These are phyloP conservation scores for Himantopus leucocephalus DNA, from an alignment of 2,113 vertebrate genomes.

Conservation along the genomic window DNA sequence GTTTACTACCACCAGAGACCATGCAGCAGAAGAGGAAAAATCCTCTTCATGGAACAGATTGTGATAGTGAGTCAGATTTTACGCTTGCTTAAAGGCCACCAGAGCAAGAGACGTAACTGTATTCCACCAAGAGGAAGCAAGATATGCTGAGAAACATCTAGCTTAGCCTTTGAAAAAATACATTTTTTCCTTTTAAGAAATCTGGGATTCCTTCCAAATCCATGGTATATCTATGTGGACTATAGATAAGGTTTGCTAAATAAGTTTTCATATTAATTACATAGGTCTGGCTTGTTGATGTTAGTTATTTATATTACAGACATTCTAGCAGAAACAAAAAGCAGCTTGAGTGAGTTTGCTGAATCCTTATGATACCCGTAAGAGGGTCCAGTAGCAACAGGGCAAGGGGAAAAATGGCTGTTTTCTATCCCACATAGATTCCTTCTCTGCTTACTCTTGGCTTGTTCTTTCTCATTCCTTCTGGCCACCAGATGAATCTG, in stretches of 20 bases:
- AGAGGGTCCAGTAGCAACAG: background rate
- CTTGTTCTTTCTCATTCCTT: background rate
- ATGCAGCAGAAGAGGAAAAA: background rate
- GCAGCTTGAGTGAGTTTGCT: background rate
- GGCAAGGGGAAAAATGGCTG: background rate
- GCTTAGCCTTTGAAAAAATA: background rate
- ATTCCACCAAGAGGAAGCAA: background rate
- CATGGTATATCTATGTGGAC: background rate
- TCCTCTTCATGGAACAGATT: background rate
- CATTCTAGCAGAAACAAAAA: background rate
- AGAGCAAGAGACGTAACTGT: background rate
- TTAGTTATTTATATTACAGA: background rate
- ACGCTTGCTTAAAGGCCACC: background rate
- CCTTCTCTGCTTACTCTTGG: background rate
- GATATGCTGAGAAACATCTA: background rate
- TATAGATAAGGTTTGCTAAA: background rate
- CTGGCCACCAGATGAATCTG: background rate
- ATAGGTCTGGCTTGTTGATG: background rate
- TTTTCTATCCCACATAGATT: background rate
- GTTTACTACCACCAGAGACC: background rate
- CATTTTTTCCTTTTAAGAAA: background rate
- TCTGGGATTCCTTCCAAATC: background rate
- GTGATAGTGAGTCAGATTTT: conserved; percentile 5
- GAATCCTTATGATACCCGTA: background rate
- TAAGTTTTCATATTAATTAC: background rate